Evolutionary conservation across 1,140 invertebrate genomes (phyloP), one percentile per base, ranked within the genome.

Genomic region (Cotesia chilonis): DNA sequence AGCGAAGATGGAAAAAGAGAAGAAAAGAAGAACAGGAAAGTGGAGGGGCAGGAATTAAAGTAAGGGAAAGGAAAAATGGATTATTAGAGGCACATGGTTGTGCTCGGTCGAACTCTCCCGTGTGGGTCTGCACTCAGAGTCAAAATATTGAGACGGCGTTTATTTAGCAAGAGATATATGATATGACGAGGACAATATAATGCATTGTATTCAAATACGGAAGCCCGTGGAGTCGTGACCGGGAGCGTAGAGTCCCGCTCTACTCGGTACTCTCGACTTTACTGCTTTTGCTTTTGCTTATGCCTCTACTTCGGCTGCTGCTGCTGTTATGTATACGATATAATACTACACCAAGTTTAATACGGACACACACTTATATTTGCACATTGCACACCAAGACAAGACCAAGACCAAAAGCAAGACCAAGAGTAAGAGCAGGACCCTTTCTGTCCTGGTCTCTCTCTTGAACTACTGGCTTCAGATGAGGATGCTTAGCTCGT

Each of bases 161-260:
- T 87, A 86, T 86, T 87, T 86, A 86, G 76, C 80, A 74, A 74
- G 80, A 87, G 85, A 87, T 87, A 87, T 87, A 87, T 86, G 85
- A 86, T 86, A 86, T 87, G 82, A 86, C 82, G 83, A 80, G 81
- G 84, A 87, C 85, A 86, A 87, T 87, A 86, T 87, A 86, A 86
- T 86, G 85, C 85, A 87, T 86, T 87, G 85, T 87, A 87, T 87
- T 87, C 85, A 87, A 86, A 87, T 87, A 86, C 84, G 71, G 85
- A 83, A 86, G 85, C 82, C 74, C 80, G 80, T 57, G 79, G 79
- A 85, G 77, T 87, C 85, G 84, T 86, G 84, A 87, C 85, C 85
- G 78, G 82, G 79, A 86, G 84, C 83, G 72, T 77, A 77, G 73
- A 72, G 52, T 47, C 36, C 63, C 63, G 35, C 69, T 14, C 63